phyloP scores from a whole-genome alignment of 2,113 vertebrate species.

The human (Homo sapiens) region DNA sequence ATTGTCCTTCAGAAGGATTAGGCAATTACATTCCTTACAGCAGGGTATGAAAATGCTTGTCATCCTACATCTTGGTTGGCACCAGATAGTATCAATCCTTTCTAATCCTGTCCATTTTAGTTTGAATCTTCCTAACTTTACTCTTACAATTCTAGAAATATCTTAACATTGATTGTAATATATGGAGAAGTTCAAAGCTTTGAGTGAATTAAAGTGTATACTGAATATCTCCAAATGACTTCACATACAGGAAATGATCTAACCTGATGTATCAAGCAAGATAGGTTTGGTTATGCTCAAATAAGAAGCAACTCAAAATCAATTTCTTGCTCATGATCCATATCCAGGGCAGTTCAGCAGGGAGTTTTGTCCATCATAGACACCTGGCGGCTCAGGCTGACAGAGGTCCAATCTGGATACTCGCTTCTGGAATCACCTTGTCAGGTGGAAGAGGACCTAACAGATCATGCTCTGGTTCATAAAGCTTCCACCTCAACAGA shows the following conservation, averaged over 20 bases:
- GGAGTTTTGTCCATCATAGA: neutral
- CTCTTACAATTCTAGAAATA: slow-evolving; percentile 1
- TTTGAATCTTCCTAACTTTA: neutral
- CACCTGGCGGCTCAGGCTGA: neutral
- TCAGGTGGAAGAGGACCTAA: neutral
- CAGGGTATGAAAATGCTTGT: neutral
- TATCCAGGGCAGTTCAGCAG: neutral
- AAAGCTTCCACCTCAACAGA: neutral
- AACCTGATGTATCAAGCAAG: neutral
- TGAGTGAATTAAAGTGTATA: neutral
- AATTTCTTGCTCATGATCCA: neutral
- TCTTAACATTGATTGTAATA: neutral
- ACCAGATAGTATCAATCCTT: neutral
- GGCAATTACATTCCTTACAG: neutral
- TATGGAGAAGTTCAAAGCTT: neutral
- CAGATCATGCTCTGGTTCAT: neutral
- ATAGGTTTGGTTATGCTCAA: neutral
- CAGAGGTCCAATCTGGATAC: neutral
- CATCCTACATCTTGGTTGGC: neutral
- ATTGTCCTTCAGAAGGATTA: neutral
- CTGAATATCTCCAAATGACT: neutral
- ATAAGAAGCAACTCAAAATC: neutral
- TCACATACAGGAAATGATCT: neutral
- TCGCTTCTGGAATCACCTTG: slow-evolving; percentile 24
- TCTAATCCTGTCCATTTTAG: neutral